Conservation (phyloP, 2,797 vertebrate genomes). For the Otolemur crassicaudatus region DNA sequence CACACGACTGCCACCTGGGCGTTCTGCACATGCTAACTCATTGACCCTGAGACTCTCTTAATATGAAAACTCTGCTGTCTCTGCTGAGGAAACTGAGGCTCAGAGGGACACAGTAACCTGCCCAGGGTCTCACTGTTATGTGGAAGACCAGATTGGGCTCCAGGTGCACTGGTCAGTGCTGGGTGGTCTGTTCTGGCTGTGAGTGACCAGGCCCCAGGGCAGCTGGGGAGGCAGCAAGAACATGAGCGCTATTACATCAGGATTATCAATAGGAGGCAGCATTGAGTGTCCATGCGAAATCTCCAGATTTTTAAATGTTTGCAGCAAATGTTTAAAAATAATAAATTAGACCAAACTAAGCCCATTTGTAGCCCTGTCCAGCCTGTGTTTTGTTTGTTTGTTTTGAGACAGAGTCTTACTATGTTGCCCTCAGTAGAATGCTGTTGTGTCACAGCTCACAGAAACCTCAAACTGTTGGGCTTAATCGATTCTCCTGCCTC, state of each 20-base stretch:
- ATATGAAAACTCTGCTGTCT: background rate
- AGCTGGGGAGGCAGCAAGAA: background rate
- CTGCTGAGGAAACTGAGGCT: background rate
- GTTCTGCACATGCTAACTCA: fast-evolving
- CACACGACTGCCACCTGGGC: background rate
- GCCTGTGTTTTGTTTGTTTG: too few species aligned
- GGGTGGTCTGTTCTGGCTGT: background rate
- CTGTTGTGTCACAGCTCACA: too few species aligned
- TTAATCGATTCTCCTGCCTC: too few species aligned
- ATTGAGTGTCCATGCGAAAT: background rate
- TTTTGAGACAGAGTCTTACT: too few species aligned
- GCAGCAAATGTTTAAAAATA: background rate
- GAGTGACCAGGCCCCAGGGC: background rate
- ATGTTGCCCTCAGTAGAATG: too few species aligned
- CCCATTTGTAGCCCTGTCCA: too few species aligned
- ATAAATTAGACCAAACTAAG: background rate
- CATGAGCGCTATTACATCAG: background rate
- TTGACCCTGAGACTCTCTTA: background rate
- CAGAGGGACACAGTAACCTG: background rate
- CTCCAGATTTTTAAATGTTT: background rate
- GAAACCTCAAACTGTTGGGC: too few species aligned
- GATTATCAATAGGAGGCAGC: background rate
- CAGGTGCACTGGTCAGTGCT: background rate
- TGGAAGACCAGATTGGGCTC: background rate
- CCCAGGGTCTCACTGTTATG: background rate